Evolutionary conservation across 2,797 vertebrate species (phyloP).

Genomic region (Paratrypauchen microcephalus): DNA sequence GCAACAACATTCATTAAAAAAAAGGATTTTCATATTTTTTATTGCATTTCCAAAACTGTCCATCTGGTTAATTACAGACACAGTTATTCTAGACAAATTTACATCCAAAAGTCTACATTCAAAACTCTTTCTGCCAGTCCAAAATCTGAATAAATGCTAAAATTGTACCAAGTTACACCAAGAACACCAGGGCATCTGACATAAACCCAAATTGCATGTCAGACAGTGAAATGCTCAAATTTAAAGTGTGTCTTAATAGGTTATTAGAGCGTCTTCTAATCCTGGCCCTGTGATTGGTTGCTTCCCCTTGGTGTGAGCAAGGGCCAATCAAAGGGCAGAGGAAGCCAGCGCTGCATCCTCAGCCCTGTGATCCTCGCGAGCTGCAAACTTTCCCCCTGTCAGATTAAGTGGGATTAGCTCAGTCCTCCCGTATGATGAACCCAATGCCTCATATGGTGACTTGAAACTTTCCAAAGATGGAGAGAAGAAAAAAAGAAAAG

Average conservation of each 20-base stretch:
- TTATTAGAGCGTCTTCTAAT: constrained; percentile 46
- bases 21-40: background rate
- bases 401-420: constrained; percentile 75
- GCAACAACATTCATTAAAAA: background rate
- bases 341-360: constrained; percentile 60
- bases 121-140: background rate
- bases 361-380: constrained; percentile 66
- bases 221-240: background rate
- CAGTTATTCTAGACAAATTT: too few species aligned
- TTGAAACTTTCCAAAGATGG: constrained; percentile 63
- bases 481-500: constrained; percentile 12
- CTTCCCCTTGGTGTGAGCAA: constrained; percentile 49
- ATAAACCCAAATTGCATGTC: background rate
- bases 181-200: background rate
- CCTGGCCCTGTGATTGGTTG: constrained; percentile 77
- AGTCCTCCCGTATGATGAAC: constrained; percentile 69
- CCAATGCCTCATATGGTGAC: constrained; percentile 63
- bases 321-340: constrained; percentile 54
- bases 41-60: too few species aligned
- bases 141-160: background rate
- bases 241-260: background rate
- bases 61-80: too few species aligned
- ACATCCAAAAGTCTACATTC: too few species aligned
- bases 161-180: background rate
- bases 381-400: constrained; percentile 72